Conservation (phyloP, 2,888 invertebrate species). For the Quadroppia sp. region DNA sequence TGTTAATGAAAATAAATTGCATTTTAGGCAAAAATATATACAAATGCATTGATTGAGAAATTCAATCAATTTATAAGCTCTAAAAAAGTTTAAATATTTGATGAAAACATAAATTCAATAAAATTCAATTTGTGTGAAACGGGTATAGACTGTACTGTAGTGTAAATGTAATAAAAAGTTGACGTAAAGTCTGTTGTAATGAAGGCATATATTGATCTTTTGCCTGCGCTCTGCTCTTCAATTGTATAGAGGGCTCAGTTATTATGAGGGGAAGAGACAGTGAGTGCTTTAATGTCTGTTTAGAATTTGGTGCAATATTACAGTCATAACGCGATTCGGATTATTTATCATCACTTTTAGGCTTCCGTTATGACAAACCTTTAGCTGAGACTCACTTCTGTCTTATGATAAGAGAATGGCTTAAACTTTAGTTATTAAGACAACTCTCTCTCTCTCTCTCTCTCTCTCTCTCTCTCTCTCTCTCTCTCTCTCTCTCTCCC, state of each 20-base stretch:
- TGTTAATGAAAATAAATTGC: too few species aligned
- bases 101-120: too few species aligned
- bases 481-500: slow-evolving; percentile 40
- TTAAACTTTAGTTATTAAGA: slow-evolving; percentile 4
- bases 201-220: slow-evolving; percentile 1
- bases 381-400: slow-evolving; percentile 8
- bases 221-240: background rate
- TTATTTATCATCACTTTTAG: slow-evolving; percentile 31
- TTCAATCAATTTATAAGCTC: too few species aligned
- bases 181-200: background rate
- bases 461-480: slow-evolving; percentile 30
- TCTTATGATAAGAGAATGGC: slow-evolving; percentile 24
- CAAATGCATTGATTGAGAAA: background rate
- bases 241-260: background rate
- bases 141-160: background rate
- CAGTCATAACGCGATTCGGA: slow-evolving; percentile 36
- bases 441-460: too few species aligned
- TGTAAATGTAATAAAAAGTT: background rate
- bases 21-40: too few species aligned
- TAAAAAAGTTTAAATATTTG: too few species aligned
- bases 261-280: background rate
- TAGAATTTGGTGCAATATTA: background rate
- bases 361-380: slow-evolving; percentile 37
- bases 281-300: background rate
- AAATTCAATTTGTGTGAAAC: background rate